Percentiles rank a stretch among this genome's conserved stretches.
phyloP scores from a whole-genome alignment of 2,888 invertebrate species.

The Oasisia sp. region DNA sequence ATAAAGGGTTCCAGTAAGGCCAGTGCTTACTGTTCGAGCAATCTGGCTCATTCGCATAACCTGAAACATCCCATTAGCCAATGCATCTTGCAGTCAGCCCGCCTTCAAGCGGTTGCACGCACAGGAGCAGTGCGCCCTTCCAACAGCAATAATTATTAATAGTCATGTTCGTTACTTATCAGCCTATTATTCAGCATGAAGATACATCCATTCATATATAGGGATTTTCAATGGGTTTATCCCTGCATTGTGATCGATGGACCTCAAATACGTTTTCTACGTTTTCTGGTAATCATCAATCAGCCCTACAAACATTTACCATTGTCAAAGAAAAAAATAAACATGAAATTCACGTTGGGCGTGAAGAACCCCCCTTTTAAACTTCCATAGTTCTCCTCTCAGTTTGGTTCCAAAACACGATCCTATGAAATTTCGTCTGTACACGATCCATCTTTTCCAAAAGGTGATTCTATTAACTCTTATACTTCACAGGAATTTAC shows the following conservation, averaged over 20 bases:
- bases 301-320: not conserved
- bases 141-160: not conserved
- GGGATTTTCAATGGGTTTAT: not conserved
- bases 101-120: not conserved
- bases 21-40: not conserved
- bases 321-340: not conserved
- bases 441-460: constrained; percentile 8
- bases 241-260: not conserved
- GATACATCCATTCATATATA: not conserved
- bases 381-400: constrained; percentile 13
- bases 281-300: constrained; percentile 13
- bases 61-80: not conserved
- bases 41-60: not conserved
- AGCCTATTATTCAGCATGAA: not conserved
- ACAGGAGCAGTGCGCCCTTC: not conserved
- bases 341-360: not conserved
- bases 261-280: not conserved
- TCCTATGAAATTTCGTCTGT: not conserved
- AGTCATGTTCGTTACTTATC: not conserved
- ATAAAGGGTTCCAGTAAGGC: not conserved
- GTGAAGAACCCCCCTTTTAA: not conserved
- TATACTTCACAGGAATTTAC: not conserved
- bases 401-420: constrained; percentile 17
- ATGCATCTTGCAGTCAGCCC: not conserved
- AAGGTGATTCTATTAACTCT: no score